These are phyloP conservation scores for Gavialis gangeticus DNA, from an alignment of 2,113 vertebrate genomes.

Conservation along the genomic window DNA sequence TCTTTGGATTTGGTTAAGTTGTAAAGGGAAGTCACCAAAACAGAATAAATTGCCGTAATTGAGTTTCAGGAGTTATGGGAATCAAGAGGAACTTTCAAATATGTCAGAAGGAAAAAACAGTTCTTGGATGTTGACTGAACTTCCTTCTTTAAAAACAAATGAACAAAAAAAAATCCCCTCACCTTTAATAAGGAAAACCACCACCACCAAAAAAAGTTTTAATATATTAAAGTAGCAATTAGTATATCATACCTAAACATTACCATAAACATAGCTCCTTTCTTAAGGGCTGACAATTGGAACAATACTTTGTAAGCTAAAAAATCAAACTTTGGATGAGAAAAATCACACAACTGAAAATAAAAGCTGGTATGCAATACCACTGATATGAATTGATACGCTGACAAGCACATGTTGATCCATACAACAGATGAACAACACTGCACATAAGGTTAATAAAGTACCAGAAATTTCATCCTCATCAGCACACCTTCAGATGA, in stretches of 20 bases:
- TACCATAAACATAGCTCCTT: neutral
- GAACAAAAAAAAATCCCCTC: too few species aligned
- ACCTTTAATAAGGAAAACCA: neutral
- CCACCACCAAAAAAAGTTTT: neutral
- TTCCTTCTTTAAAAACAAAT: too few species aligned
- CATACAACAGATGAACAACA: neutral
- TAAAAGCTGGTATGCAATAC: neutral
- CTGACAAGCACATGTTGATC: neutral
- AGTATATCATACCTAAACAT: neutral
- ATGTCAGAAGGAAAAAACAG: neutral
- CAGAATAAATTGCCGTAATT: neutral
- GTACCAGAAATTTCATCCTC: slow-evolving; percentile 8
- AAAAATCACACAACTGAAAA: neutral
- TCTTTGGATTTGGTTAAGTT: neutral
- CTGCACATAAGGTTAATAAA: slow-evolving; percentile 9
- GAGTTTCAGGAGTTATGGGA: neutral
- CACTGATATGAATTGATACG: neutral
- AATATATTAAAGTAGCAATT: neutral
- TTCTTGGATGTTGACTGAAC: neutral
- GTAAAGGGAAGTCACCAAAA: neutral
- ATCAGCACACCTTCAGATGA: slow-evolving; percentile 7
- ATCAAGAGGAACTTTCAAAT: neutral
- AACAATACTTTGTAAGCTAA: neutral
- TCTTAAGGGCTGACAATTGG: neutral
- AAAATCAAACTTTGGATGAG: neutral